Percentiles rank a stretch among this genome's conserved stretches.
Conservation (phyloP, 2,797 vertebrate genomes). For the Clarias laeviceps region DNA sequence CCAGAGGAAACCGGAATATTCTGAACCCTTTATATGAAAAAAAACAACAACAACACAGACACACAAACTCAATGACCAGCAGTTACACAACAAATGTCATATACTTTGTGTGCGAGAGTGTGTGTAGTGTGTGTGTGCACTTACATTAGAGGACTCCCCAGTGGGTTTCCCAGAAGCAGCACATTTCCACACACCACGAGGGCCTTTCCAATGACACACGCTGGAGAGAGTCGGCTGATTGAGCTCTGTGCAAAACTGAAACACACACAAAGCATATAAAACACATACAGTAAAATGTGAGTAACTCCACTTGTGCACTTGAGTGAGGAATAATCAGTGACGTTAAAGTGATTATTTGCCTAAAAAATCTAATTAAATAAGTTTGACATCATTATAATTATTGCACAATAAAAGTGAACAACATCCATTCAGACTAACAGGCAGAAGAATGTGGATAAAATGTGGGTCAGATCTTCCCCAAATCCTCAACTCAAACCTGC, state of each 20-base stretch:
- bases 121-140: slow-evolving; percentile 12
- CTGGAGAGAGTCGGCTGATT: slow-evolving; percentile 87
- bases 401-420: background rate
- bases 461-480: background rate
- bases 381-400: too few species aligned
- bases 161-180: slow-evolving; percentile 82
- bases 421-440: background rate
- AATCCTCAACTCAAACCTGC: background rate
- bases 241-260: slow-evolving; percentile 90
- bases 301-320: background rate
- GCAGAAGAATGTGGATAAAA: background rate
- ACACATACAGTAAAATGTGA: background rate
- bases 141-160: slow-evolving; percentile 78
- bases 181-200: slow-evolving; percentile 87
- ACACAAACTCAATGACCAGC: background rate
- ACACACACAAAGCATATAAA: slow-evolving; percentile 28
- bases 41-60: background rate
- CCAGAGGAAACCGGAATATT: slow-evolving; percentile 91
- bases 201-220: slow-evolving; percentile 86
- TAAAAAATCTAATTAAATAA: background rate
- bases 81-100: background rate
- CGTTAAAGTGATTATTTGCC: background rate
- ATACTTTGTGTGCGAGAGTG: background rate
- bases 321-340: background rate
- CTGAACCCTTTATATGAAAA: slow-evolving; percentile 70